These are phyloP conservation scores for Portevinia maculata DNA, from an alignment of 2,888 invertebrate genomes.

Conservation along the genomic window DNA sequence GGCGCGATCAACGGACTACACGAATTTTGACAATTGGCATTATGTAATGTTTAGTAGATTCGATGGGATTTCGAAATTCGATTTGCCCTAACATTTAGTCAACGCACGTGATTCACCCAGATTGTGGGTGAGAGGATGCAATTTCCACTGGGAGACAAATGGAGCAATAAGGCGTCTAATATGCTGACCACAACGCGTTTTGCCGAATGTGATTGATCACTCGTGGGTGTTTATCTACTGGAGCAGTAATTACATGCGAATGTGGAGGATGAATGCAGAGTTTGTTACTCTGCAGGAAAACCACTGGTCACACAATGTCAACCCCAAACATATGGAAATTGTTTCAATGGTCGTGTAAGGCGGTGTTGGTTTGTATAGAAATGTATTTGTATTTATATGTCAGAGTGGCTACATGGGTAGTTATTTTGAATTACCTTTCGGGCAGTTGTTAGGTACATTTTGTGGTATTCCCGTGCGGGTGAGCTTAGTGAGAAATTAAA, in stretches of 20 bases:
- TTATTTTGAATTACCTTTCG: slow-evolving; percentile 22
- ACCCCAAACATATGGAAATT: slow-evolving; percentile 22
- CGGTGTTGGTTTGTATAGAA: slow-evolving; percentile 12
- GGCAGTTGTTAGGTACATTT: neutral
- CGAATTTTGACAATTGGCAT: slow-evolving; percentile 29
- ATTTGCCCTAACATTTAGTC: slow-evolving; percentile 34
- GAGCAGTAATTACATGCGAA: slow-evolving; percentile 18
- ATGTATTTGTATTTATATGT: too few species aligned
- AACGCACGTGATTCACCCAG: neutral
- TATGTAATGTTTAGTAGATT: neutral
- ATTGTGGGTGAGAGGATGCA: neutral
- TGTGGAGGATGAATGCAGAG: neutral
- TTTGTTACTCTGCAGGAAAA: neutral
- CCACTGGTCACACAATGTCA: neutral
- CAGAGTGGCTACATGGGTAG: neutral
- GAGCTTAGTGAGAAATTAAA: neutral
- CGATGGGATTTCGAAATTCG: slow-evolving; percentile 6
- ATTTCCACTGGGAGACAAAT: neutral
- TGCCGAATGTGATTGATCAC: slow-evolving; percentile 48
- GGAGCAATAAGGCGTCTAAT: slow-evolving; percentile 26
- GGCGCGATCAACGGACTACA: slow-evolving; percentile 20
- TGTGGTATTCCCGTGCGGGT: neutral
- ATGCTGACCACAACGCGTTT: slow-evolving; percentile 35
- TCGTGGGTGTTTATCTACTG: slow-evolving; percentile 10
- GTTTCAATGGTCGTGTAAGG: slow-evolving; percentile 13